Conservation (phyloP, 1,140 invertebrate genomes). For the Luehdorfia chinensis region DNA sequence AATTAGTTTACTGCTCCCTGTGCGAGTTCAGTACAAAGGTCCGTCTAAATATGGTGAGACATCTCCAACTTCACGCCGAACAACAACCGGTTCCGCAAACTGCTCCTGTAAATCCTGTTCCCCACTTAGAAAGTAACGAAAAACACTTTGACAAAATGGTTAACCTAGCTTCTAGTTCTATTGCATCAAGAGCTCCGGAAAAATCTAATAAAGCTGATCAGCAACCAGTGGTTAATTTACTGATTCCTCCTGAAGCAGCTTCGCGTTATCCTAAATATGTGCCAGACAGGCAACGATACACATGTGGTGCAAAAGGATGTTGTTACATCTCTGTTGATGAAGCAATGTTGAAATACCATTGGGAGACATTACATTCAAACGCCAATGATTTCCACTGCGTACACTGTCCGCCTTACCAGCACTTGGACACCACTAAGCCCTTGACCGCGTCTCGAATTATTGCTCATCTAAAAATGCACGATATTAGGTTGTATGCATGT, state of each 20-base stretch:
- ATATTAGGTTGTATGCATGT: constrained; percentile 83
- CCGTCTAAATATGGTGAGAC: constrained; percentile 84
- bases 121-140: constrained; percentile 86
- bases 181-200: constrained; percentile 68
- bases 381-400: constrained; percentile 80
- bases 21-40: constrained; percentile 87
- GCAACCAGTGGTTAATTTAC: constrained; percentile 10
- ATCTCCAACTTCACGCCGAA: constrained; percentile 82
- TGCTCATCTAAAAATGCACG: constrained; percentile 86
- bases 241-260: constrained; percentile 33
- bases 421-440: constrained; percentile 46
- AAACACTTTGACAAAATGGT: constrained; percentile 91
- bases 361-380: constrained; percentile 83
- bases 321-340: constrained; percentile 85
- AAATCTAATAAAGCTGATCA: constrained; percentile 25
- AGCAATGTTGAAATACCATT: constrained; percentile 83
- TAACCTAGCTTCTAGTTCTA: constrained; percentile 86
- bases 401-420: constrained; percentile 79
- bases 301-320: constrained; percentile 84
- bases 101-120: constrained; percentile 87
- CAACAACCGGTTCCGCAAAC: constrained; percentile 79
- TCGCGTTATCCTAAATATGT: constrained; percentile 79
- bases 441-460: constrained; percentile 78
- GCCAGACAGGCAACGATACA: constrained; percentile 81
- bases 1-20: constrained; percentile 80